Base-by-base conservation (phyloP, 2,797 vertebrate genomes). In the Typhlichthys eigenmanni region DNA sequence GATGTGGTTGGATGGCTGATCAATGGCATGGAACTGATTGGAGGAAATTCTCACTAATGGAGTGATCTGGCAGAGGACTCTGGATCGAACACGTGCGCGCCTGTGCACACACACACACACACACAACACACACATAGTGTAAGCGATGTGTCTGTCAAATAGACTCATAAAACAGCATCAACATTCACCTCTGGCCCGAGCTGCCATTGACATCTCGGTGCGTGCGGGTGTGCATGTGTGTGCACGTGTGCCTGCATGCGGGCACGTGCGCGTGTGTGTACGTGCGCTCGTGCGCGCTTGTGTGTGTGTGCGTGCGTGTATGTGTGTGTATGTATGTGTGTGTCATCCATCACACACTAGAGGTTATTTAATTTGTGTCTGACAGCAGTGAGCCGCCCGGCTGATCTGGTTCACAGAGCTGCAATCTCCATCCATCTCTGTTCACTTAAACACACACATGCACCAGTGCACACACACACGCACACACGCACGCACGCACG, bases 21-120 rank as follows among this genome's bases (percentile, higher is more conserved):
- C 76, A 87, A 88, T 81, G 81, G 78, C 63, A 72, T 60, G 51
- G 66, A 78, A 80, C 61, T 72, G 76, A 85, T 80, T 19, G 55
- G 75, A 81, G 76, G 80, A 82, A 82, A 83, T 70, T 71, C 51
- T 50, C 72, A 65, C 71, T 85, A 83, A 87, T 89, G 78, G 84
- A 90, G 72, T 48, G 69, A 83, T 83, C 68, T 67, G 57, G 53
- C 61, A 55, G 63, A 47, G 60, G 34, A 32, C 62, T 17, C 32
- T 16, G 53, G 53, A 50, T 60, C 54, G 56, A 59, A 69, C 47
- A 47, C 13, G 56, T 38, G 34, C 24, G 58, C 34, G 65, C 68
- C 56, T 50, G 64, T 68, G 59, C 24, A 14, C 24, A n/a, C 47
- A 48, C 3, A 49, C 47, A 48, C 3, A 49, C 47, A 6, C 60